Evolutionary conservation across 1,140 invertebrate genomes (phyloP).

Genomic region (Drosophila fuyamai): DNA sequence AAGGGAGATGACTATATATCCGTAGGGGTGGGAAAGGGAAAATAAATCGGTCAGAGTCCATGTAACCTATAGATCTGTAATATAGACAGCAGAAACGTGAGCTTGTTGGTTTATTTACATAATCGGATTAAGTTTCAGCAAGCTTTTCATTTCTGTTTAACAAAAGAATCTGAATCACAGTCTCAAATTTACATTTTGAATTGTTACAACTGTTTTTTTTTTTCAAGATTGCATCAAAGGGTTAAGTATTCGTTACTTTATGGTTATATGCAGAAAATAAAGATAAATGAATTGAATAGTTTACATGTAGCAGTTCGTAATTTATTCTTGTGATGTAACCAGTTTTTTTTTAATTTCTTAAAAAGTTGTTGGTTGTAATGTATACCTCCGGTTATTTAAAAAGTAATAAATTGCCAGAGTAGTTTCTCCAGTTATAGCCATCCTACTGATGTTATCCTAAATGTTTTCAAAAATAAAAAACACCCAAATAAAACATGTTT

Average conservation of each 20-base stretch:
- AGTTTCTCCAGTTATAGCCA: too few relatives aligned
- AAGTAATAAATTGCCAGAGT: too few relatives aligned
- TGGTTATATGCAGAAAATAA: background rate
- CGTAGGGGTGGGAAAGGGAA: background rate
- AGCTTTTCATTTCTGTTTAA: background rate
- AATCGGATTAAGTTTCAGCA: conserved; percentile 31
- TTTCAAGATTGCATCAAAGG: background rate
- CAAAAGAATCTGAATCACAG: conserved; percentile 6
- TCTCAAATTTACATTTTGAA: background rate
- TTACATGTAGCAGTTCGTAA: background rate
- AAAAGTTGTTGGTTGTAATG: too few relatives aligned
- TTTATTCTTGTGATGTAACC: too few relatives aligned
- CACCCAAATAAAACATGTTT: too few relatives aligned
- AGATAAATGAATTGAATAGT: background rate
- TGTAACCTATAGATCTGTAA: conserved; percentile 15
- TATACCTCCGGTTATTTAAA: too few relatives aligned
- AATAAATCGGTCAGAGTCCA: background rate
- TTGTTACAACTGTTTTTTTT: background rate
- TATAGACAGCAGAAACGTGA: background rate
- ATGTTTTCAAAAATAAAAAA: too few relatives aligned
- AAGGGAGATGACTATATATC: conserved; percentile 29
- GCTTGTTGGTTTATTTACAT: conserved; percentile 25
- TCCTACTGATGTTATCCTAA: too few relatives aligned
- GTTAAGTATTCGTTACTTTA: background rate
- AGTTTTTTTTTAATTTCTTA: too few relatives aligned